Evolutionary conservation across 2,113 vertebrate genomes (phyloP).

Genomic region (Nicator chloris): DNA sequence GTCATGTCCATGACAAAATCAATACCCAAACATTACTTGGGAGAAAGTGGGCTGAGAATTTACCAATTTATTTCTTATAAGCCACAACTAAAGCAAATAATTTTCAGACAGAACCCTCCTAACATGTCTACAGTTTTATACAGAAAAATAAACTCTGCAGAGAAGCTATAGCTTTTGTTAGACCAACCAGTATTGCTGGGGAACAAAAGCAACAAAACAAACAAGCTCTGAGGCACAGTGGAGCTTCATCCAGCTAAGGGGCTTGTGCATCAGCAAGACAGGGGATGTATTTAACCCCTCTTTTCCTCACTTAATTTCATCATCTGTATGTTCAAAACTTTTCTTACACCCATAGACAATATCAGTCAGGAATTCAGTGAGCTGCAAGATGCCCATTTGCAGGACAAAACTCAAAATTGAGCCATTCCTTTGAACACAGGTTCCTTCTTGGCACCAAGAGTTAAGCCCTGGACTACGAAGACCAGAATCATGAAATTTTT

Average conservation of each 20-base stretch:
- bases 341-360: background rate
- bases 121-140: background rate
- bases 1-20: background rate
- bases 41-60: background rate
- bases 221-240: rapidly evolving
- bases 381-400: background rate
- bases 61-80: background rate
- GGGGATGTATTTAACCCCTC: rapidly evolving
- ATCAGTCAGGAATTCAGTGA: too few species aligned
- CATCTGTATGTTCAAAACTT: background rate
- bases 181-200: background rate
- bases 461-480: background rate
- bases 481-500: background rate
- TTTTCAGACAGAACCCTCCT: background rate
- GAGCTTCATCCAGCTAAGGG: background rate
- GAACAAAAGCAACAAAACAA: background rate
- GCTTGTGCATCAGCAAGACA: background rate
- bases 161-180: background rate
- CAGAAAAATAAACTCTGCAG: background rate
- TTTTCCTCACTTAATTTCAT: background rate
- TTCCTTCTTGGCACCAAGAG: background rate
- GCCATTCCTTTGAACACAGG: background rate
- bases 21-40: background rate
- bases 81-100: background rate
- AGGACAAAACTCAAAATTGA: background rate